phyloP scores from a whole-genome alignment of 2,888 invertebrate species.

The Ecdyonurus torrentis region DNA sequence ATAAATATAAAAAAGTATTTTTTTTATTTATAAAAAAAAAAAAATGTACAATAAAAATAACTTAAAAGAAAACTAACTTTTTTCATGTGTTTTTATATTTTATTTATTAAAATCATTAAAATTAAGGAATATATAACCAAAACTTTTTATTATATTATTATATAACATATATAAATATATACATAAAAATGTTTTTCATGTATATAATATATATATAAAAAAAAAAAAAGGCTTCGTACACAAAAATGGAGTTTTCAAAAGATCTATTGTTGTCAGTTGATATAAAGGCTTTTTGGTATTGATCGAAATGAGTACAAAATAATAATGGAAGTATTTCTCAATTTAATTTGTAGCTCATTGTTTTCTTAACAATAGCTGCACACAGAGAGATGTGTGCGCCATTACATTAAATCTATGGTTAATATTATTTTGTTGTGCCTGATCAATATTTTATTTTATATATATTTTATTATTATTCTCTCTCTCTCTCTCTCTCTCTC shows the following conservation, averaged over 20 bases:
- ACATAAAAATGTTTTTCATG: background rate
- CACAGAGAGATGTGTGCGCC: background rate
- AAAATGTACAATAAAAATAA: background rate
- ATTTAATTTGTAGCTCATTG: conserved; percentile 4
- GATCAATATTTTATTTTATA: too few species aligned
- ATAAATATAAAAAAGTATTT: background rate
- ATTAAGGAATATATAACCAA: background rate
- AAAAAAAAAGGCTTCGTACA: background rate
- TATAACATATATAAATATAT: background rate
- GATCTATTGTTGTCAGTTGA: conserved; percentile 2
- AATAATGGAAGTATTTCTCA: conserved; percentile 3
- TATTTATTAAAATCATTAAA: background rate
- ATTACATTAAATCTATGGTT: background rate
- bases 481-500: too few species aligned
- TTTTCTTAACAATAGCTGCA: background rate
- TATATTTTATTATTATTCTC: too few species aligned
- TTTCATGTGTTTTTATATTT: too few species aligned
- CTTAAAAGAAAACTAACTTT: background rate
- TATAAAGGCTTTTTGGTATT: conserved; percentile 2
- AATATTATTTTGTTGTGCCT: too few species aligned
- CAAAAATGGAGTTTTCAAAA: conserved; percentile 4
- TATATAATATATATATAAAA: background rate
- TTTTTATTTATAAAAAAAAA: background rate
- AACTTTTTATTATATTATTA: background rate
- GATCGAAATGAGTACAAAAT: background rate